phyloP scores from a whole-genome alignment of 2,797 vertebrate genomes.

The Chloroceryle amazona region DNA sequence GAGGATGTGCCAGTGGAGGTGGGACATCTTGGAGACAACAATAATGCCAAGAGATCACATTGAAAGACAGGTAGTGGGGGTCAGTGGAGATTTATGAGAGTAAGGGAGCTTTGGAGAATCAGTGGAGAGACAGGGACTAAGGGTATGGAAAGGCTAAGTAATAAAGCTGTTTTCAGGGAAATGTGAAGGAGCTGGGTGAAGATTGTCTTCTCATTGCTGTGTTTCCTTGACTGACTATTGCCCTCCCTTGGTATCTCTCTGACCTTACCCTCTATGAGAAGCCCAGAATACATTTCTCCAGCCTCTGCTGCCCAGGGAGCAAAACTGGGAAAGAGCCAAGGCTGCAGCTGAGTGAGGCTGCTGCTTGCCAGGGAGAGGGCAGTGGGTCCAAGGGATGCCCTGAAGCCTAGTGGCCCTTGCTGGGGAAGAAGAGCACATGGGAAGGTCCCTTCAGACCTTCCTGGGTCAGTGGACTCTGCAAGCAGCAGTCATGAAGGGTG shows the following conservation, averaged over 20 bases:
- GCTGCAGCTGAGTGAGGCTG: neutral
- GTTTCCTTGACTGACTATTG: neutral
- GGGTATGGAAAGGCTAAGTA: neutral
- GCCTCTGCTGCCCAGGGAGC: neutral
- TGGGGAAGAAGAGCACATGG: neutral
- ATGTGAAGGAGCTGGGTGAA: neutral
- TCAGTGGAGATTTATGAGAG: neutral
- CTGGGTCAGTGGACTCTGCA: neutral
- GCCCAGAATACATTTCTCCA: neutral
- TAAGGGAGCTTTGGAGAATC: neutral
- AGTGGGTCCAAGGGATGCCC: neutral
- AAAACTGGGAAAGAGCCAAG: neutral
- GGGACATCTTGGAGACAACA: neutral
- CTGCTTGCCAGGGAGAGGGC: neutral
- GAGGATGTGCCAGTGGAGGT: neutral
- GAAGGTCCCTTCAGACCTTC: neutral
- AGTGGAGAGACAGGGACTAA: neutral
- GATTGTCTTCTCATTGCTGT: neutral
- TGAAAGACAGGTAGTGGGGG: neutral
- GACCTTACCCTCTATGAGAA: neutral
- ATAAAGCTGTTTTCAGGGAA: neutral
- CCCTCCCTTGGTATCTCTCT: neutral
- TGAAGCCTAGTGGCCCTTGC: fast-evolving
- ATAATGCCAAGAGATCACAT: neutral
- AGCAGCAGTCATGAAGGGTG: neutral